Base-by-base conservation (phyloP, 2,113 vertebrate species). In the Clinocottus analis region DNA sequence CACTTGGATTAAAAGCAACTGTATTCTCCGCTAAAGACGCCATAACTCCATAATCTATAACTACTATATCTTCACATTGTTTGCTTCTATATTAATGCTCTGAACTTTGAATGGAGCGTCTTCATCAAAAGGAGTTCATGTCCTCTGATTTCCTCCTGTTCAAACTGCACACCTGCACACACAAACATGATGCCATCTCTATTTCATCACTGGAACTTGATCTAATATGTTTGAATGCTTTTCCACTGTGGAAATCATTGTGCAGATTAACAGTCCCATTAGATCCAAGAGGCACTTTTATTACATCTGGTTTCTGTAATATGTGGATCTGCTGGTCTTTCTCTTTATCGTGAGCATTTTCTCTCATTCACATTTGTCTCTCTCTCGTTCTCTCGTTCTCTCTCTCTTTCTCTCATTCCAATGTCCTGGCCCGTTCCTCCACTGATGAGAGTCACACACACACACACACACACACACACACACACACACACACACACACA, bases 381-480 rank as follows among this genome's bases (percentile, higher is more conserved):
- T 27, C 23, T 66, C 16, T 29, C 11, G 8, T 31, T 16, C 58
- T 25, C 61, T 11, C 14, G 39, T 11, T 39, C 37, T 39, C 10
- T 39, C 37, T 12, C 10, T 12, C 37, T 39, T 11, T 39, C 10
- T 39, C 37, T 11, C 63, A 17, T 64, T 76, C 61, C 60, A 67
- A 59, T 73, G 78, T 75, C 68, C 78, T 67, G 63, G 23, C 17
- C 63, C 7, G 16, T 39, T 49, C 62, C 67, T 61, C 10, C 33
- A 73, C 76, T 73, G 83, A 85, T 83, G 82, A 87, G 84, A 75
- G 68, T 84, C 79, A 51, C 39, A 16, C 10, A 17, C 16, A 70
- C 49, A 14, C 16, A 14, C 65, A 35, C 37, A 14, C 63, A 49
- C 58, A 27, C 55, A 27, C 59, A 33, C 33, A n/a, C 14, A 39